A percentile compares a stretch with the other conserved stretches of the same genome.
phyloP scores from a whole-genome alignment of 2,797 vertebrate species.

The Pantherophis alleghaniensis region DNA sequence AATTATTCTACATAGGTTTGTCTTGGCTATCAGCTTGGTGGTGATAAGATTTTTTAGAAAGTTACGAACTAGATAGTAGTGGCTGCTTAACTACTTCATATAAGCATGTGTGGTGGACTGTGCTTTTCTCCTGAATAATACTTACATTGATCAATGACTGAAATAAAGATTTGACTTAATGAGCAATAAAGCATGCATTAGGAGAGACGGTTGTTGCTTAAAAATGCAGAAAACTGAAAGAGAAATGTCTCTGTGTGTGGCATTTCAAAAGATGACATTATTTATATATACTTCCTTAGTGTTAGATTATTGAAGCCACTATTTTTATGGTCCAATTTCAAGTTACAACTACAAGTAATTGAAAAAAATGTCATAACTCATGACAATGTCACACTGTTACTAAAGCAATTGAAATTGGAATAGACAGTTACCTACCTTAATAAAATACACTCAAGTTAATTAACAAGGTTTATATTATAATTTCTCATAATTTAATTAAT shows the following conservation, averaged over 20 bases:
- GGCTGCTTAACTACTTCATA: background rate
- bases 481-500: background rate
- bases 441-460: background rate
- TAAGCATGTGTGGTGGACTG: background rate
- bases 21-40: background rate
- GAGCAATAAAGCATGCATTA: background rate
- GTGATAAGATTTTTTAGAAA: background rate
- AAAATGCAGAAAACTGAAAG: background rate
- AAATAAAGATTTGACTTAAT: background rate
- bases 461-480: conserved; percentile 7
- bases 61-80: background rate
- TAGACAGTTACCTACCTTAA: background rate
- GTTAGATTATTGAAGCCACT: background rate
- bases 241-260: background rate
- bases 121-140: background rate
- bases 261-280: background rate
- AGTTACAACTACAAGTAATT: background rate
- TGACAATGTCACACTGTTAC: background rate
- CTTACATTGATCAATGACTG: background rate
- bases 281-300: background rate
- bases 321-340: background rate
- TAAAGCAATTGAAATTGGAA: background rate
- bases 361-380: background rate
- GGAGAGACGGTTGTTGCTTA: background rate
- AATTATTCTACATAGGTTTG: background rate